phyloP scores from a whole-genome alignment of 2,113 vertebrate species.

The Aviceda subcristata region DNA sequence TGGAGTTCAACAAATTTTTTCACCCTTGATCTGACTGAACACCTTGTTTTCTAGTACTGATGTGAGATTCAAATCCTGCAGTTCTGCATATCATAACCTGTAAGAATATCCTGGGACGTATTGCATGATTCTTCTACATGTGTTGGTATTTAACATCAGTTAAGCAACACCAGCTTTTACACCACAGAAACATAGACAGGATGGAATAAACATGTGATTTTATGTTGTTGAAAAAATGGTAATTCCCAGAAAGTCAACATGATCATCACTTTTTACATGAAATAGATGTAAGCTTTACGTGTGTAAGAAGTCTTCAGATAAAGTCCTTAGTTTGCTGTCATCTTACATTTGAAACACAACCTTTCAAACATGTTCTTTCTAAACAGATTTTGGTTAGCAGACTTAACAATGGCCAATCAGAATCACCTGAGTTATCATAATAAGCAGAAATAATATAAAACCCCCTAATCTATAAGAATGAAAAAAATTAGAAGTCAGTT shows the following conservation, averaged over 20 bases:
- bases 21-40: background rate
- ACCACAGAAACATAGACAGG: background rate
- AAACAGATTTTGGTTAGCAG: background rate
- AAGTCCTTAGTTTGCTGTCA: background rate
- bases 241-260: background rate
- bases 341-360: background rate
- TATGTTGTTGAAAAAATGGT: background rate
- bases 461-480: background rate
- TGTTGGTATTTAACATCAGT: fast-evolving
- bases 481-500: background rate
- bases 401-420: background rate
- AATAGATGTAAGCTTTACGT: background rate
- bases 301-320: background rate
- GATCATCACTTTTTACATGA: background rate
- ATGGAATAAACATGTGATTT: background rate
- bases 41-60: background rate
- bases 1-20: background rate
- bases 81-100: background rate
- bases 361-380: background rate
- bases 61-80: background rate
- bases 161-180: background rate
- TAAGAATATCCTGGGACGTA: background rate
- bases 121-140: background rate
- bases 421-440: background rate
- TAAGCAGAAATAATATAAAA: background rate